A percentile compares a stretch with the other conserved stretches of the same genome.
phyloP scores from a whole-genome alignment of 2,797 vertebrate genomes.

The Florisuga fusca region DNA sequence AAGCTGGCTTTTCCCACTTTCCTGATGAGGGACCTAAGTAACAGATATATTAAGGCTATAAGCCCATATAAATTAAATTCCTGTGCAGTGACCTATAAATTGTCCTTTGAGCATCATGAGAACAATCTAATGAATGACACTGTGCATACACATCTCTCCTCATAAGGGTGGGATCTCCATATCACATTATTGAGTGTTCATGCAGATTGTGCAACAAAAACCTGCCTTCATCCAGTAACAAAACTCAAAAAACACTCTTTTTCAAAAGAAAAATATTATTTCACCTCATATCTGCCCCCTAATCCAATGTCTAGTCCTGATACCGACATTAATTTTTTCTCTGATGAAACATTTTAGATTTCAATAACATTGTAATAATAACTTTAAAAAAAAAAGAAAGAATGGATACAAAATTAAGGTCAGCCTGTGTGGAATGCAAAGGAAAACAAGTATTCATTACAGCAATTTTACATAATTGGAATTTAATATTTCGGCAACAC shows the following conservation, averaged over 20 bases:
- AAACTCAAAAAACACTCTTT: neutral
- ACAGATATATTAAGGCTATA: neutral
- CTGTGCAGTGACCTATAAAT: neutral
- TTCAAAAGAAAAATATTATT: neutral
- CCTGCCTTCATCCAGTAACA: neutral
- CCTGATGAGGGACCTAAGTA: neutral
- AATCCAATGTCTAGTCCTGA: neutral
- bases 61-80: neutral
- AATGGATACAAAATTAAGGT: neutral
- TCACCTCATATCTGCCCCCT: neutral
- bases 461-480: neutral
- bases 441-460: neutral
- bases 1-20: neutral
- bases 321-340: neutral
- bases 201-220: neutral
- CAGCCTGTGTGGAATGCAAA: neutral
- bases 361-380: neutral
- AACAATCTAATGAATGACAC: neutral
- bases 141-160: neutral
- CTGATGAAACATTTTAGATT: neutral
- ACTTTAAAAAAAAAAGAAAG: neutral
- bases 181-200: rapidly evolving
- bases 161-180: too few species aligned
- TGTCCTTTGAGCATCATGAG: neutral
- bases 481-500: neutral